Evolutionary conservation across 2,888 invertebrate species (phyloP).

Genomic region (Spisula subtruncata): DNA sequence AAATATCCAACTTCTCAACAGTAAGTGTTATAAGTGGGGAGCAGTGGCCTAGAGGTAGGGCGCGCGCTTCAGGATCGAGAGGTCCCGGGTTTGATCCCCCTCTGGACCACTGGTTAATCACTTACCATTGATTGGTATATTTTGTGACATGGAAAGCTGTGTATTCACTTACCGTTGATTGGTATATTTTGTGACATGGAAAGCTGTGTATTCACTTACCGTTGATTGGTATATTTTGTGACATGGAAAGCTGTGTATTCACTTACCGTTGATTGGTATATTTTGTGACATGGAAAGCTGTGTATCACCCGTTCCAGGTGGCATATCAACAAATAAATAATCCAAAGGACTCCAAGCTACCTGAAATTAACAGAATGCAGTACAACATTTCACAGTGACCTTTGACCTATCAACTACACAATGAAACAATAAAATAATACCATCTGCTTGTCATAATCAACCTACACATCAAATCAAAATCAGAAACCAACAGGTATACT

Average conservation of each 20-base stretch:
- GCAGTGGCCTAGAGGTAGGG: too few species aligned
- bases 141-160: constrained; percentile 94
- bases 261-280: constrained; percentile 93
- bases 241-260: constrained; percentile 91
- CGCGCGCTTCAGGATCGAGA: too few species aligned
- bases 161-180: background rate
- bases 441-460: too few species aligned
- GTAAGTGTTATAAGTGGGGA: too few species aligned
- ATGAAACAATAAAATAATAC: too few species aligned
- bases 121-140: constrained; percentile 93
- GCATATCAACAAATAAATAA: constrained; percentile 96
- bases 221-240: constrained; percentile 95
- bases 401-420: too few species aligned
- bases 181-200: constrained; percentile 90
- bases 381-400: too few species aligned
- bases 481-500: too few species aligned
- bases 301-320: constrained; percentile 98
- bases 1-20: too few species aligned
- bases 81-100: too few species aligned
- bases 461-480: too few species aligned
- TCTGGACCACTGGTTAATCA: constrained; percentile 90
- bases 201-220: constrained; percentile 89
- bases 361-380: constrained; percentile 70
- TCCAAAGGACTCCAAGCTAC: constrained; percentile 97
- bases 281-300: constrained; percentile 97